Base-by-base conservation (phyloP, 2,888 invertebrate genomes). In the Drosophila cognata region DNA sequence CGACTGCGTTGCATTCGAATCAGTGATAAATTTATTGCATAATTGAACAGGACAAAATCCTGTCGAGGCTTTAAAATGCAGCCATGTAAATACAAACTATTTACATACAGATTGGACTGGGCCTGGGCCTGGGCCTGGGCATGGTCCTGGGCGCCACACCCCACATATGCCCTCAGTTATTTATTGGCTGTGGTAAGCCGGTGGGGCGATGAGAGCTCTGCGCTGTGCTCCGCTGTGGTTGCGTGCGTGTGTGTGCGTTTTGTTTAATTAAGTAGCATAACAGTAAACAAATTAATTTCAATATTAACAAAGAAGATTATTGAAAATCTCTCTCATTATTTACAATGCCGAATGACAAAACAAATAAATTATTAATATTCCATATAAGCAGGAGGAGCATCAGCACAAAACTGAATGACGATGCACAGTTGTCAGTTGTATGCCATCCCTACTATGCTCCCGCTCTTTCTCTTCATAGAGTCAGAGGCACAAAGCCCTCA, bases 271-370 rank as follows among this genome's bases (percentile, higher is more conserved):
- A 88, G 87, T 90, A 82, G 90, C 87, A 89, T 75, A 89, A 90
- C 90, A 82, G 89, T 89, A 88, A 88, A 88, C 87, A 88, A 88
- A 88, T 88, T 90, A 90, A 88, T 88, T 90, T 90, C 88, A 88
- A 90, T 88, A 88, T 88, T 88, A 88, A 88, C 87, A 88, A 90
- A 90, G 87, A 89, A 88, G 87, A 89, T 88, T 88, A 88, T 90
- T 88, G 87, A 90, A 90, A 88, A 88, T 88, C 87, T 89, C 89
- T 86, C 82, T 78, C 89, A 89, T 90, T 87, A 88, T 88, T 88
- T 89, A 88, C 87, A 82, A 87, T 89, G 81, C 71, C 77, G 84
- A 90, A 88, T 88, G 87, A 88, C 90, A 88, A 90, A 87, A 88
- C 87, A 88, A 88, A 88, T 88, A 88, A 90, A 87, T 88, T 90